A percentile compares a stretch with the other conserved stretches of the same genome.
Conservation (phyloP, 2,888 invertebrate species). For the Polymixis flavicincta region DNA sequence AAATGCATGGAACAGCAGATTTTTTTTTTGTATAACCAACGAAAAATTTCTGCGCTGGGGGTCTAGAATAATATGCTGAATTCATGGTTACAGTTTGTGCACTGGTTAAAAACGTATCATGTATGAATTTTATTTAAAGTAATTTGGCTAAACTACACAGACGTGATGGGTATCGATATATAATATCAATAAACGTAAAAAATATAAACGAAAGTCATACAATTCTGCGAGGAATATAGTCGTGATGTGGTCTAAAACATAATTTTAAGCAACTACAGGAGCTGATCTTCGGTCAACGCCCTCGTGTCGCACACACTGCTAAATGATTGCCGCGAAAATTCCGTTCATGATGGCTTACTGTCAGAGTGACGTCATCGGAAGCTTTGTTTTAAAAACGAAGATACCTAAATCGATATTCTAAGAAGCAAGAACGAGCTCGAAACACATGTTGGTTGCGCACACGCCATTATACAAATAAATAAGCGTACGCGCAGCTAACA, state of each 20-base stretch:
- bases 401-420: constrained; percentile 20
- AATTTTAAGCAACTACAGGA: not conserved
- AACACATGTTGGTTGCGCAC: constrained; percentile 29
- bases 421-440: constrained; percentile 10
- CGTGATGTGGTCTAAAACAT: not conserved
- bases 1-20: no score
- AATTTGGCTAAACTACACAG: not conserved
- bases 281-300: not conserved
- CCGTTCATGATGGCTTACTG: not conserved
- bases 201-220: no score
- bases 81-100: no score
- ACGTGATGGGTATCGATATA: no score
- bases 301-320: not conserved
- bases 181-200: no score
- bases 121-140: not conserved
- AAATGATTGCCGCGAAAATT: not conserved
- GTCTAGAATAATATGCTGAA: no score
- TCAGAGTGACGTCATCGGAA: constrained; percentile 20
- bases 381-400: constrained; percentile 11
- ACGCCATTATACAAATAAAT: constrained; percentile 35
- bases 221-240: no score
- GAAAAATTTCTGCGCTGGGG: no score
- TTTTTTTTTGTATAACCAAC: no score
- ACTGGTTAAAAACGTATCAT: no score
- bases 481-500: constrained; percentile 8